Base-by-base conservation (phyloP, 2,888 invertebrate species). In the Rotaria macrura region DNA sequence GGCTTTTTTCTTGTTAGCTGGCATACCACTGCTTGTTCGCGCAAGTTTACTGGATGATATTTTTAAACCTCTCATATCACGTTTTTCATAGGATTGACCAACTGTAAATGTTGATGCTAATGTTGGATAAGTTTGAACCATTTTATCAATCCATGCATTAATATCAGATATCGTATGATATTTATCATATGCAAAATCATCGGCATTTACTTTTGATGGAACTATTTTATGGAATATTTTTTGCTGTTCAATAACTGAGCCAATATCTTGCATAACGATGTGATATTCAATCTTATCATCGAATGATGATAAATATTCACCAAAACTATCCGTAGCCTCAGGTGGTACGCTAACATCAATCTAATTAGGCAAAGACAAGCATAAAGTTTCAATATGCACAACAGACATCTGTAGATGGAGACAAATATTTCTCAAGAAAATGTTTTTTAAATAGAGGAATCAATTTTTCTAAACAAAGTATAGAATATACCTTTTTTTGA, bases 101-200 rank as follows among this genome's bases (percentile, higher is more conserved):
- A 85, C 85, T 34, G 57, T 52, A 49, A 85, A 85, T 40, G 83
- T 38, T n/a, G 84, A 34, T 23, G 83, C 85, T 38, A 85, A 38
- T 38, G 47, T 84, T 49, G 85, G 85, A 84, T 84, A 85, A 1
- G 47, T 34, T 38, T 43, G 29, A 47, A 83, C 83, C 20, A 65
- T 85, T 65, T 84, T 49, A 65, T 84, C 83, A 57, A 85, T 85
- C 85, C 85, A 85, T n/a, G 83, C 57, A 38, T 57, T 47, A 17
- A 85, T 84, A 65, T 85, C 85, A 23, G 55, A 52, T 14, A 85
- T 12, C 20, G 85, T 84, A 72, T 85, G 85, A 52, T 85, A 85
- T 49, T 85, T 85, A 23, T 65, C 85, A 72, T 85, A 85, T n/a
- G 83, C 85, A n/a, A 85, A 85, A 49, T 85, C 85, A 85, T 85